Percentiles rank a stretch among this genome's conserved stretches.
phyloP scores from a whole-genome alignment of 37 sponge, comb jelly and placozoan genomes.

The Spongia lamella region DNA sequence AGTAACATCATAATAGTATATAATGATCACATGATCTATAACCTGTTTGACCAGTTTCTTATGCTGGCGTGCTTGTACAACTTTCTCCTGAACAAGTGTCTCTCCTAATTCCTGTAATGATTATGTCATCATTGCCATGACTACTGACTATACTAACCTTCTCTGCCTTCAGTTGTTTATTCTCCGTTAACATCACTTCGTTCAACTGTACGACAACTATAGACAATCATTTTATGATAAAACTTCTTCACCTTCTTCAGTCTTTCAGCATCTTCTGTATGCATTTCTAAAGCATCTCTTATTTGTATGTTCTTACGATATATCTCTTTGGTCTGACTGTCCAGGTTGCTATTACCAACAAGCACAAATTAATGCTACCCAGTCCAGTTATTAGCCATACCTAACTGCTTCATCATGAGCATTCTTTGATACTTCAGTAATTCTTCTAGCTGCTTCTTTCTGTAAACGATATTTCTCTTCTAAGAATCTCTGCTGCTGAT shows the following conservation, averaged over 20 bases:
- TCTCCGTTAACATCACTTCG: slow-evolving; percentile 41
- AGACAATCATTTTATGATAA: not conserved
- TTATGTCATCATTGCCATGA: too few relatives aligned
- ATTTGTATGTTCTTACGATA: slow-evolving; percentile 86
- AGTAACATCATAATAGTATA: not conserved
- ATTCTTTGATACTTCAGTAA: slow-evolving; percentile 81
- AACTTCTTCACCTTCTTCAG: slow-evolving; percentile 42
- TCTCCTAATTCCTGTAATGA: slow-evolving; percentile 37
- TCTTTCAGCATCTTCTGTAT: slow-evolving; percentile 71
- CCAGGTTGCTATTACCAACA: slow-evolving; percentile 64
- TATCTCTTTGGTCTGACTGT: slow-evolving; percentile 71
- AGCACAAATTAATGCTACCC: not conserved
- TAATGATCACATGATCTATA: too few relatives aligned
- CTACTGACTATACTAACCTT: not conserved
- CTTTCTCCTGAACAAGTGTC: slow-evolving; percentile 49
- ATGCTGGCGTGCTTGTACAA: slow-evolving; percentile 43
- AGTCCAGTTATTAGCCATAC: slow-evolving; percentile 9
- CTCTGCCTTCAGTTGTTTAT: slow-evolving; percentile 34
- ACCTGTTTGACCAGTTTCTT: slow-evolving; percentile 61
- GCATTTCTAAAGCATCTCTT: slow-evolving; percentile 79
- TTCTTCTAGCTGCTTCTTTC: slow-evolving; percentile 87
- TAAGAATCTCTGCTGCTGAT: slow-evolving; percentile 73
- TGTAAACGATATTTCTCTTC: slow-evolving; percentile 88
- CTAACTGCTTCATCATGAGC: slow-evolving; percentile 92
- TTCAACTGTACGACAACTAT: not conserved